Base-by-base conservation (phyloP, 2,113 vertebrate species). In the Pardalotus punctatus region DNA sequence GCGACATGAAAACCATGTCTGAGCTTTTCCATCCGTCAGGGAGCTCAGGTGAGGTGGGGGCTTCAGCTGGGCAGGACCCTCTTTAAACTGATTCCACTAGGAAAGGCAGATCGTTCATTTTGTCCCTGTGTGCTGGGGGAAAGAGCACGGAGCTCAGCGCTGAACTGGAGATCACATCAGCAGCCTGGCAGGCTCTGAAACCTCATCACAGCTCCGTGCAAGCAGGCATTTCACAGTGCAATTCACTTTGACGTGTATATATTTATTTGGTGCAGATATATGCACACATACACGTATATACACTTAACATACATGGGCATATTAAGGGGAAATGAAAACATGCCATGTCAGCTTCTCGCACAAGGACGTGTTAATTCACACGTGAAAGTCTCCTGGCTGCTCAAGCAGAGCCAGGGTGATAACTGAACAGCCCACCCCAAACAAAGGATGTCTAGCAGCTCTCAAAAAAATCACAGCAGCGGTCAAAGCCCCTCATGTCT, bases 201-300 rank as follows among this genome's bases (percentile, higher is more conserved):
- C 9, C n/a, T 57, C 20, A 15, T 78, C 67, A 50, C 0, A 0
- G 47, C 65, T 40, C 47, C 0, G 0, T 61, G 62, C 38, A 35
- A 50, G 62, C 86, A 54, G 45, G 18, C 38, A 29, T 73, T 73
- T 54, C 81, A 56, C 53, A 42, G 14, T 24, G 28, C 87, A 78
- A 6, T 57, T 81, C 8, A 9, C 58, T 60, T 27, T 50, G 67
- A 50, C 57, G 5, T 2, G 9, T 2, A 16, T 3, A 12, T 13
- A 15, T 57, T 42, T 28, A 25, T 16, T 21, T 33, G 42, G 27
- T 10, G 3, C 58, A n/a, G 36, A 28, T 3, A 19, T 3, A 7
- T 9, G 2, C 53, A 73, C 29, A n/a, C 60, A 2, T 3, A 7
- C 43, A 27, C 1, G 3, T 12, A 13, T 42, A 33, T 2, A 1